Conservation (phyloP, 2,797 vertebrate species). For the Microcaecilia unicolor region DNA sequence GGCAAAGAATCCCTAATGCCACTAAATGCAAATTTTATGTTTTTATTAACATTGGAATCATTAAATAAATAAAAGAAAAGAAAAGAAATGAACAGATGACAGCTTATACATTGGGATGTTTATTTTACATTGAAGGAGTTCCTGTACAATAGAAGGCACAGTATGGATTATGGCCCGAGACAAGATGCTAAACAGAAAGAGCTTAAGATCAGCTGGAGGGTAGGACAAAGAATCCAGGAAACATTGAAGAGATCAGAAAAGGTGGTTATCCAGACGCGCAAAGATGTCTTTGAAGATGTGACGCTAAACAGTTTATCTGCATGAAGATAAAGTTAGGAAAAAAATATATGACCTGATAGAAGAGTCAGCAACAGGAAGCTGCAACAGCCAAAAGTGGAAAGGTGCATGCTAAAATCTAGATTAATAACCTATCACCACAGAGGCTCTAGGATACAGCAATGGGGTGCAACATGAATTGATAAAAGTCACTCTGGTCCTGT, state of each 20-base stretch:
- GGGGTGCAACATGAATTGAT: neutral
- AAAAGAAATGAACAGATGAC: constrained; percentile 47
- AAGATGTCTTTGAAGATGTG: constrained; percentile 73
- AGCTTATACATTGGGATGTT: constrained; percentile 57
- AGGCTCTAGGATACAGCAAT: neutral
- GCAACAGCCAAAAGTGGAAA: constrained; percentile 10
- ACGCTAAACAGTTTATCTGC: constrained; percentile 93
- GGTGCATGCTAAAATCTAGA: constrained; percentile 11
- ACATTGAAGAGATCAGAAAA: constrained; percentile 70
- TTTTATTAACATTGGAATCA: too few species aligned
- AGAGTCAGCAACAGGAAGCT: constrained; percentile 31
- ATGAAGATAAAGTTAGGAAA: constrained; percentile 49
- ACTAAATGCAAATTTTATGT: constrained; percentile 13
- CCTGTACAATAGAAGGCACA: constrained; percentile 82
- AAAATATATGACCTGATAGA: constrained; percentile 39
- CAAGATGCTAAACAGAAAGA: constrained; percentile 34
- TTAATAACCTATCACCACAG: constrained; percentile 11
- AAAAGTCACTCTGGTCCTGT: neutral
- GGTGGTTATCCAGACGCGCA: constrained; percentile 64
- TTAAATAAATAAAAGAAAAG: constrained; percentile 52
- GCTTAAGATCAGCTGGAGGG: constrained; percentile 43
- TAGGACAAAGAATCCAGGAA: constrained; percentile 53
- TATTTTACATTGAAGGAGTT: constrained; percentile 84
- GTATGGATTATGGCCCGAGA: constrained; percentile 43
- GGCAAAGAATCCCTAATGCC: constrained; percentile 16